Percentiles rank a stretch among this genome's conserved stretches.
These are phyloP conservation scores for Sternarchorhynchus goeldii DNA, from an alignment of 2,797 vertebrate species.

Conservation along the genomic window DNA sequence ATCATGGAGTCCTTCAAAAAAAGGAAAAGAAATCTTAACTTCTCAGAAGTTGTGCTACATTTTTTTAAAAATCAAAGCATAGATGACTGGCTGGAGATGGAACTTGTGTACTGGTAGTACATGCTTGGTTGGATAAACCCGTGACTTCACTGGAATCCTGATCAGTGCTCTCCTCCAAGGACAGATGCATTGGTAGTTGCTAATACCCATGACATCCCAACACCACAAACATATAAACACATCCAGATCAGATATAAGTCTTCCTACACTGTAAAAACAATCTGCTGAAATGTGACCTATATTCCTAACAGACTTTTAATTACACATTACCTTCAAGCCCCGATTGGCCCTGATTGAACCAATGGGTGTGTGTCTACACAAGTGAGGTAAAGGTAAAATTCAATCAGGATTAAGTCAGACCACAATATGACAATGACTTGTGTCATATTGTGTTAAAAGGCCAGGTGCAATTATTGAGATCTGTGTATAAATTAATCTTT, in stretches of 20 bases:
- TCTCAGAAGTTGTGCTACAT: conserved; percentile 78
- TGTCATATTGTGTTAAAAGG: neutral
- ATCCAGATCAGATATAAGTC: neutral
- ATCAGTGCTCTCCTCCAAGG: conserved; percentile 15
- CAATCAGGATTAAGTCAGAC: neutral
- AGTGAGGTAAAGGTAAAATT: conserved; percentile 11
- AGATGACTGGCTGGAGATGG: conserved; percentile 21
- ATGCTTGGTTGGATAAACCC: conserved; percentile 26
- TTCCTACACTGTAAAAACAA: conserved; percentile 9
- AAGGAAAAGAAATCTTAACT: conserved; percentile 71
- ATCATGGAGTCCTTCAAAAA: conserved; percentile 75
- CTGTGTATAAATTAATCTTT: conserved; percentile 2
- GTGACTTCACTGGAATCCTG: conserved; percentile 24
- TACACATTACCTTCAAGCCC: neutral
- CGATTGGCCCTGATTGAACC: neutral
- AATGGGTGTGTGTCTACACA: neutral
- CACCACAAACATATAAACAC: conserved; percentile 4
- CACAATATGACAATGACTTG: neutral
- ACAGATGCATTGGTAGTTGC: conserved; percentile 47
- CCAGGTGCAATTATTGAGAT: neutral
- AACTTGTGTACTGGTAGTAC: conserved; percentile 14
- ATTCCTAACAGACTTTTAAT: neutral
- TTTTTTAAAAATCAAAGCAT: conserved; percentile 49
- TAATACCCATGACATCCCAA: conserved; percentile 42
- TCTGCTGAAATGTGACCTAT: conserved; percentile 32